Conservation (phyloP, 2,888 invertebrate genomes). For the Sinodicranocentrus sp. region DNA sequence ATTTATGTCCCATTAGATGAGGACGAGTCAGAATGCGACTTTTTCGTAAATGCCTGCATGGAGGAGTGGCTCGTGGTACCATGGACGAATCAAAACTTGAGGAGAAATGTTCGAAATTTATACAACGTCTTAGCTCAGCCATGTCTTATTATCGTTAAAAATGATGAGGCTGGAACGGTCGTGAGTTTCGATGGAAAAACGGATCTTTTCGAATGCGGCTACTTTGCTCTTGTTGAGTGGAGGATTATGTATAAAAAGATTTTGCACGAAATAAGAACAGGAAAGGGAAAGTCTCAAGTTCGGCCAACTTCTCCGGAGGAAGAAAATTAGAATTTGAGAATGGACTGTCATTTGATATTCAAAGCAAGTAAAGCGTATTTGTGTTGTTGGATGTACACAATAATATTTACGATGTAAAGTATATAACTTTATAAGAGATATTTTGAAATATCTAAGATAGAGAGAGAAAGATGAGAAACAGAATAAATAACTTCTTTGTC, state of each 20-base stretch:
- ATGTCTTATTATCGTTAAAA: conserved; percentile 65
- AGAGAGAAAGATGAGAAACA: no score
- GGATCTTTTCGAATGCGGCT: conserved; percentile 72
- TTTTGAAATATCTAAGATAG: no score
- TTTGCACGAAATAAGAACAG: conserved; percentile 36
- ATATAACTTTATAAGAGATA: no score
- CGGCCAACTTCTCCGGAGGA: no score
- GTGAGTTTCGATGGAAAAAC: conserved; percentile 70
- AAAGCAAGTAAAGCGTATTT: no score
- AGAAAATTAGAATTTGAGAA: no score
- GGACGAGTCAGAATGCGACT: conserved; percentile 70
- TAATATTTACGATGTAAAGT: no score
- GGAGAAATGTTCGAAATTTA: conserved; percentile 63
- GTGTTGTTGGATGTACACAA: no score
- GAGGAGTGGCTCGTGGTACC: conserved; percentile 72
- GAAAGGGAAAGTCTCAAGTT: neutral
- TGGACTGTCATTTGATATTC: no score
- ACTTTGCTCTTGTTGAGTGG: conserved; percentile 70
- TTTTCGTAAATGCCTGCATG: conserved; percentile 69
- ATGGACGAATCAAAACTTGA: conserved; percentile 67
- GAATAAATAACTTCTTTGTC: no score
- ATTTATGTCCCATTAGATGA: conserved; percentile 72
- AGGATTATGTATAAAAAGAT: conserved; percentile 57
- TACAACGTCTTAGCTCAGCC: conserved; percentile 70
- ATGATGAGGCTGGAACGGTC: conserved; percentile 68